Evolutionary conservation across 2,888 invertebrate species (phyloP).

Genomic region (Schizotus pectinicornis): DNA sequence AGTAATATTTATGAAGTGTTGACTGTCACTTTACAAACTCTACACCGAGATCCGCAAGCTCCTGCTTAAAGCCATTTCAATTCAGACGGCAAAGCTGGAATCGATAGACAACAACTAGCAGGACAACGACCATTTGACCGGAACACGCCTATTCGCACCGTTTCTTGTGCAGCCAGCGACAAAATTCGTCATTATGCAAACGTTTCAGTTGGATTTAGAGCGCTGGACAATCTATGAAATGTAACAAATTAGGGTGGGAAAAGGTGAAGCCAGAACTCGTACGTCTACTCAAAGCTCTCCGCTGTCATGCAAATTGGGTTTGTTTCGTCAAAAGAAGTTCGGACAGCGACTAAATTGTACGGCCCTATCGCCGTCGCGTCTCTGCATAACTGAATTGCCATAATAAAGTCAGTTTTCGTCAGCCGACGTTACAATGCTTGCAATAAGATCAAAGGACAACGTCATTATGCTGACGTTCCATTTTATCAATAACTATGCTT

Average conservation of each 20-base stretch:
- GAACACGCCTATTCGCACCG: too few relatives aligned
- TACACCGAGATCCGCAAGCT: background rate
- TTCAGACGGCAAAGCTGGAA: too few relatives aligned
- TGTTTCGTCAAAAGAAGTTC: slow-evolving; percentile 48
- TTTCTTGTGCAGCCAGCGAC: too few relatives aligned
- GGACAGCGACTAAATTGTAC: slow-evolving; percentile 26
- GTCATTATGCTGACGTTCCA: slow-evolving; percentile 9
- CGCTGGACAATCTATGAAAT: too few relatives aligned
- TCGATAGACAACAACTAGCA: too few relatives aligned
- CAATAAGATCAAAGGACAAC: slow-evolving; percentile 17
- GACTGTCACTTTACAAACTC: slow-evolving; percentile 6
- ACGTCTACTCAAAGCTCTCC: too few relatives aligned
- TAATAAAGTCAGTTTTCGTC: slow-evolving; percentile 34
- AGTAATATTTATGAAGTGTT: slow-evolving; percentile 39
- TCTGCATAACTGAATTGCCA: slow-evolving; percentile 43
- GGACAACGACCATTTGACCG: too few relatives aligned
- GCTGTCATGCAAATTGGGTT: slow-evolving; percentile 40
- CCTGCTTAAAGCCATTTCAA: too few relatives aligned
- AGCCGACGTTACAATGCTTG: slow-evolving; percentile 25
- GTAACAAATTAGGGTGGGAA: too few relatives aligned
- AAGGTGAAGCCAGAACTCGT: too few relatives aligned
- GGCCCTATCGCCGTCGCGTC: slow-evolving; percentile 24
- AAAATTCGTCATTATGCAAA: too few relatives aligned
- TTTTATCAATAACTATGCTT: slow-evolving; percentile 18
- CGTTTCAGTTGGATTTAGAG: too few relatives aligned